Base-by-base conservation (phyloP, 2,113 vertebrate genomes). In the Ciconia stormi region DNA sequence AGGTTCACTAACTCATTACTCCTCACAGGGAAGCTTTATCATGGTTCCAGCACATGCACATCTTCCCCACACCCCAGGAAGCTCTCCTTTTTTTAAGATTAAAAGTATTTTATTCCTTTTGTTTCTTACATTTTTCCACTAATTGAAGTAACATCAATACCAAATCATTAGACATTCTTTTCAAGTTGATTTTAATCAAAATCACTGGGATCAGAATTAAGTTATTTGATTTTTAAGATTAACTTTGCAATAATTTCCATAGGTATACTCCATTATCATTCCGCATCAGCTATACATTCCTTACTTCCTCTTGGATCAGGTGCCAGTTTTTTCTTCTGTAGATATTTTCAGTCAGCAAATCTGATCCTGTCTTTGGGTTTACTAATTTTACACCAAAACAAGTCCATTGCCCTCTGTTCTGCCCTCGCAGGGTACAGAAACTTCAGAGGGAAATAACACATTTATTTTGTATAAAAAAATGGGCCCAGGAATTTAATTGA, bases 91-190 rank as follows among this genome's bases (percentile, higher is more conserved):
- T 87, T 82, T 53, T 65, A 82, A 95, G 91, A 95, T 97, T 67
- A 93, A 91, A 95, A 95, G 74, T 93, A 47, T 90, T 94, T 94
- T 91, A 96, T 96, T 97, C 91, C 70, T 97, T 95, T 95, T 97
- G 62, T 96, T 96, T 97, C 71, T 70, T 82, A 79, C 58, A 80
- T 38, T 87, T 84, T 85, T 70, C 62, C 58, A 36, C 62, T 96
- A 94, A 96, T 71, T 91, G 74, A 95, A 93, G 38, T 85, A 91
- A 85, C 55, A 65, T 79, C 87, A 77, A 46, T 73, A 91, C 40
- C 74, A 89, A 94, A 87, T 77, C 83, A 59, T 95, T 85, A 94
- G 62, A 88, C 50, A 62, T 91, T 76, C 93, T 91, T 95, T 96
- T 97, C 66, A 96, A 97, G 93, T 82, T 74, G 53, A 77, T 93